These are phyloP conservation scores for Dione juno DNA, from an alignment of 2,888 invertebrate genomes.

Conservation along the genomic window DNA sequence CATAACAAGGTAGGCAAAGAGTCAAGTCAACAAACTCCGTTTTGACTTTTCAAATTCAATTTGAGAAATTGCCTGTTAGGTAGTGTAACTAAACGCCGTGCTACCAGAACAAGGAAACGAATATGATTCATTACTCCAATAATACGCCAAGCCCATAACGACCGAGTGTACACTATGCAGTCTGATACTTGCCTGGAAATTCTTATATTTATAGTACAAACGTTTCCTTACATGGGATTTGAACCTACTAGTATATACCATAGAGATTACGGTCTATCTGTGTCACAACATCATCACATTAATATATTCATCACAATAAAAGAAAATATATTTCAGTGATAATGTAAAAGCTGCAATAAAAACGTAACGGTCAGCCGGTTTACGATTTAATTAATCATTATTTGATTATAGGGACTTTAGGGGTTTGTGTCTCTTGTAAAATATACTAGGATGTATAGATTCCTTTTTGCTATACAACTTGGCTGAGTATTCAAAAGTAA, in stretches of 20 bases:
- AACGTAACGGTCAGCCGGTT: constrained; percentile 33
- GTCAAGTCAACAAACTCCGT: no score
- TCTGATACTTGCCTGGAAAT: no score
- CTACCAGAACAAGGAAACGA: no score
- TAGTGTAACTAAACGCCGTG: no score
- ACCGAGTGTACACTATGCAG: no score
- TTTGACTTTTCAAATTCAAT: no score
- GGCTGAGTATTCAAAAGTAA: neutral
- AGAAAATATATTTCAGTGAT: constrained; percentile 20
- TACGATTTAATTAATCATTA: constrained; percentile 30
- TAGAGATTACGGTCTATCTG: neutral
- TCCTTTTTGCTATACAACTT: neutral
- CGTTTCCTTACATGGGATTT: neutral
- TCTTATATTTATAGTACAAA: no score
- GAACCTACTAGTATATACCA: neutral
- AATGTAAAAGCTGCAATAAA: constrained; percentile 22
- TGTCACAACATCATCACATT: neutral
- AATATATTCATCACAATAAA: constrained; percentile 21
- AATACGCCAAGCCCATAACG: no score
- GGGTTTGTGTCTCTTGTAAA: constrained; percentile 7
- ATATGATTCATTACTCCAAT: no score
- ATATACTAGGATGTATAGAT: neutral
- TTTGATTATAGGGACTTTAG: constrained; percentile 25
- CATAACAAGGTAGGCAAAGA: no score
- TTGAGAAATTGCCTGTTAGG: no score